Evolutionary conservation across 2,797 vertebrate genomes (phyloP).

Genomic region (Geotrypetes seraphini): DNA sequence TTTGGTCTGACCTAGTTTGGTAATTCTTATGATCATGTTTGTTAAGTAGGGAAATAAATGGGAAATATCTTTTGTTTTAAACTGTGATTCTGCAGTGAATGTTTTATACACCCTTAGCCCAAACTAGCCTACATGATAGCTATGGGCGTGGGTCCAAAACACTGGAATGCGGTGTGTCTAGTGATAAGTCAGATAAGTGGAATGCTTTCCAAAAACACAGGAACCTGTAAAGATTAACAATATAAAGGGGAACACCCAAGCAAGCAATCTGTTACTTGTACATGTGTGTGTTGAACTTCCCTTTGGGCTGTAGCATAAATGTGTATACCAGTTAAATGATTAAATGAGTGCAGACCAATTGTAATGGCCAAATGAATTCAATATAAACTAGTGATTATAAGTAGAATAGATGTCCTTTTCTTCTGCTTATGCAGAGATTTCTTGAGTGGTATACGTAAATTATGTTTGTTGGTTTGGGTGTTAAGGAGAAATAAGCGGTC

Average conservation of each 20-base stretch:
- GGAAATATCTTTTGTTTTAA: slow-evolving; percentile 33
- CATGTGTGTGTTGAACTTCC: slow-evolving; percentile 52
- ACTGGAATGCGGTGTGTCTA: slow-evolving; percentile 40
- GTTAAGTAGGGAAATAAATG: too few species aligned
- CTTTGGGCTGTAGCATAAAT: too few species aligned
- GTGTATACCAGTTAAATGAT: too few species aligned
- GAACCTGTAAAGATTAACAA: slow-evolving; percentile 48
- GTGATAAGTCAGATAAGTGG: slow-evolving; percentile 48
- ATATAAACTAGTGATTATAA: too few species aligned
- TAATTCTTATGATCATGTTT: too few species aligned
- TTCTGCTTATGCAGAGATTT: background rate
- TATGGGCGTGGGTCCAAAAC: slow-evolving; percentile 43
- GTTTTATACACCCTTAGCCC: slow-evolving; percentile 38
- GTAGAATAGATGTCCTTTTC: background rate
- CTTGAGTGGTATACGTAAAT: slow-evolving; percentile 10
- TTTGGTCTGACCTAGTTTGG: too few species aligned
- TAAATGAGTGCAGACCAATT: too few species aligned
- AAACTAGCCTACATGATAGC: slow-evolving; percentile 36
- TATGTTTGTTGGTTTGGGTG: slow-evolving; percentile 68
- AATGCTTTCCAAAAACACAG: slow-evolving; percentile 53
- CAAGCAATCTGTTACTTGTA: slow-evolving; percentile 35
- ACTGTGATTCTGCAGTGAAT: slow-evolving; percentile 24
- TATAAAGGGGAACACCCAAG: slow-evolving; percentile 42
- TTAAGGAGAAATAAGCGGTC: slow-evolving; percentile 72
- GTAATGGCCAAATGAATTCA: too few species aligned